These are phyloP conservation scores for Xestia c-nigrum DNA, from an alignment of 2,888 invertebrate genomes.

Conservation along the genomic window DNA sequence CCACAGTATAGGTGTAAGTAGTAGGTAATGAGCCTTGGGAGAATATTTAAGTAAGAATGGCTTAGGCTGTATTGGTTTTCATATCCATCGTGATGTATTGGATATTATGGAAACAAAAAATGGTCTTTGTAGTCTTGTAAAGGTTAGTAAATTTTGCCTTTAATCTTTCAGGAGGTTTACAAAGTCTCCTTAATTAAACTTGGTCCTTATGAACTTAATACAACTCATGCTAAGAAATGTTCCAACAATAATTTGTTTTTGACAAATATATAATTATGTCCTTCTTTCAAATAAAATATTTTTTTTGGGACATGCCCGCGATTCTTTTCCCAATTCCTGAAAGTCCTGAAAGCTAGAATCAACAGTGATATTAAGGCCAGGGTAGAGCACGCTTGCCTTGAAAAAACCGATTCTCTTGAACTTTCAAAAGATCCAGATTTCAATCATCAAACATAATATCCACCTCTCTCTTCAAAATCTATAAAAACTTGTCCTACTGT, in stretches of 20 bases:
- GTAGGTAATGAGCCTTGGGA: neutral
- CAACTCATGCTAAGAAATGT: neutral
- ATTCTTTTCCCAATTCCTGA: neutral
- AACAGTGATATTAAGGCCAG: neutral
- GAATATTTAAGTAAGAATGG: neutral
- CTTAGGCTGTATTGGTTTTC: neutral
- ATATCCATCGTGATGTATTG: neutral
- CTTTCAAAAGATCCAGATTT: too few relatives aligned
- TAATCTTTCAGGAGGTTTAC: neutral
- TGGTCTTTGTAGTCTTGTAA: neutral
- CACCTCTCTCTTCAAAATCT: neutral
- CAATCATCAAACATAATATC: neutral
- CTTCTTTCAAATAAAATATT: neutral
- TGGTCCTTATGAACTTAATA: neutral
- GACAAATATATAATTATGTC: neutral
- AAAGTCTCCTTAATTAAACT: neutral
- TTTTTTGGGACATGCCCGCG: neutral
- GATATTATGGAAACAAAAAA: neutral
- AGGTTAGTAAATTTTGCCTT: neutral
- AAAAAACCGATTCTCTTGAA: too few relatives aligned
- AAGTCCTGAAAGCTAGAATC: neutral
- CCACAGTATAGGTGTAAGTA: neutral
- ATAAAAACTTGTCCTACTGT: slow-evolving; percentile 31
- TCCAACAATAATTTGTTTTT: neutral
- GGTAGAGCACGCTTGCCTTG: too few relatives aligned